Base-by-base conservation (phyloP, 2,888 invertebrate genomes). In the Ommatoiulus sabulosus region DNA sequence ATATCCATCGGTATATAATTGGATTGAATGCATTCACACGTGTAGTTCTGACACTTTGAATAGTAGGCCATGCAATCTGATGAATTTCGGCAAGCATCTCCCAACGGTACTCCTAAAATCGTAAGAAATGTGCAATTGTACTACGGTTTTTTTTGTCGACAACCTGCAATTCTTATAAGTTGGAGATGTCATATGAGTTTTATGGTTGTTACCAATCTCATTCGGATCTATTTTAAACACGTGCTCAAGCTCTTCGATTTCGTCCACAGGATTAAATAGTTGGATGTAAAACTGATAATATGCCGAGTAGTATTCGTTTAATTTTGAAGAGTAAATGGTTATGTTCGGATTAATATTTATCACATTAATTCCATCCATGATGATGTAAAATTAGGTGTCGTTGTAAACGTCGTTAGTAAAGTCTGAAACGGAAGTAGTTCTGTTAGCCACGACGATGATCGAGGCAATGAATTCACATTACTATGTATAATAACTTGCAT, bases 1-100 rank as follows among this genome's bases (percentile, higher is more conserved):
- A 85, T 85, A 7, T 85, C 85, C 44, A 85, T 44, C 20, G 17
- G 85, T 1, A 85, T 85, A 20, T 85, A 17, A n/a, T 85, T 44
- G 3, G 85, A 17, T 6, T n/a, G 8, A 20, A 44, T 10, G n/a
- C 85, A 85, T 44, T 85, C 17, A 20, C 85, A 85, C 15, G n/a
- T 3, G n/a, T 8, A 17, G 8, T 85, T n/a, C 10, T 85, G 20
- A 46, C 85, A 85, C 10, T 0, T n/a, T 44, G 85, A 85, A 85
- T 85, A 44, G 20, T 44, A 44, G 4, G 85, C 85, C 85, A 85
- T 8, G 46, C 85, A 85, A 85, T 85, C 85, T 44, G 85, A 85
- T 15, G 85, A 44, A 85, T 43, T 44, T 6, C 17, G n/a, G 44
- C 72, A 72, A 24, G 0, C 24, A 24, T 72, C 72, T 72, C 20